Evolutionary conservation across 2,113 vertebrate species (phyloP).

Genomic region (Rhea americana): DNA sequence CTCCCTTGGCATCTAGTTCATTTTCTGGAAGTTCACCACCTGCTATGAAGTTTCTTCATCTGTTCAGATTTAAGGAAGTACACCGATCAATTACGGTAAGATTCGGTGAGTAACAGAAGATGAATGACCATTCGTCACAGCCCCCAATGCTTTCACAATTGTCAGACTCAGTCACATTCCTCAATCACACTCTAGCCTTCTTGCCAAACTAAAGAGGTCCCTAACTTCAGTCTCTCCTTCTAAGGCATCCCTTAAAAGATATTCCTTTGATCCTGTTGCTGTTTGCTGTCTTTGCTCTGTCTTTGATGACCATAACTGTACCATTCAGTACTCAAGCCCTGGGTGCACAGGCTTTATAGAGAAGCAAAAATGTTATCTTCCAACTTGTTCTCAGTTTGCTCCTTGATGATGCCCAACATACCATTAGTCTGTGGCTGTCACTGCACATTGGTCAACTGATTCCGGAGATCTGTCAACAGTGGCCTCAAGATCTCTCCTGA

Average conservation of each 20-base stretch:
- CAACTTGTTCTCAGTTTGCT: too few species aligned
- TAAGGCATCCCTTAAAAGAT: not conserved
- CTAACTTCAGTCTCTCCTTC: not conserved
- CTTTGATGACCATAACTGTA: not conserved
- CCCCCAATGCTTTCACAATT: not conserved
- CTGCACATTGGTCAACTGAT: not conserved
- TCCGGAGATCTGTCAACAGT: not conserved
- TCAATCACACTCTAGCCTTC: not conserved
- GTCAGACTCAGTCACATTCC: not conserved
- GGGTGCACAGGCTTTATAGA: too few species aligned
- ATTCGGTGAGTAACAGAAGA: not conserved
- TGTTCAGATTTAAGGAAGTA: not conserved
- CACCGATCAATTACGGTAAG: not conserved
- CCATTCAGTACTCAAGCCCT: not conserved
- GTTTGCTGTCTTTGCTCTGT: not conserved
- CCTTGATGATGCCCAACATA: too few species aligned
- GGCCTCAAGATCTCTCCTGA: not conserved
- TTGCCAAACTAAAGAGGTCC: not conserved
- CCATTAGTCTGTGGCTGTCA: not conserved
- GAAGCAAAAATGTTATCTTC: too few species aligned
- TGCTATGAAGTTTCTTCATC: not conserved
- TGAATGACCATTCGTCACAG: not conserved
- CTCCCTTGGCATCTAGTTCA: not conserved
- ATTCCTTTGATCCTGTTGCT: not conserved
- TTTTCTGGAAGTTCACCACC: not conserved